Conservation (phyloP, 2,113 vertebrate genomes). For the Dascyllus trimaculatus region DNA sequence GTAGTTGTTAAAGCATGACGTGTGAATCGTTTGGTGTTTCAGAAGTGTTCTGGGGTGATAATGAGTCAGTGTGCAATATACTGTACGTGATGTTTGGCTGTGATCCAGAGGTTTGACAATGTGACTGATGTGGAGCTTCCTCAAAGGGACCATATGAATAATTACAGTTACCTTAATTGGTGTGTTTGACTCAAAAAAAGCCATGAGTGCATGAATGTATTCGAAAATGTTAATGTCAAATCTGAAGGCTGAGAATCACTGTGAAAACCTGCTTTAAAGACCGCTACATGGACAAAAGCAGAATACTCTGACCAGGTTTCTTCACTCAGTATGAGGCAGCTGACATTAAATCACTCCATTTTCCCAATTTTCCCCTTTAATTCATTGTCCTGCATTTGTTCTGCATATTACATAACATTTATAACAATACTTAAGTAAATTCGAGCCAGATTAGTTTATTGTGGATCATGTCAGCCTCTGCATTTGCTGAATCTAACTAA, state of each 20-base stretch:
- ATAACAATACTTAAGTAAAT: too few relatives aligned
- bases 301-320: neutral
- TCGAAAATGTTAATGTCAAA: neutral
- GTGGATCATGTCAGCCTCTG: neutral
- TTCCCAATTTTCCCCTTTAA: too few relatives aligned
- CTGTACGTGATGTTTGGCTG: neutral
- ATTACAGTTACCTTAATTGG: neutral
- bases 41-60: neutral
- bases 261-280: neutral
- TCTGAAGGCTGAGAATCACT: neutral
- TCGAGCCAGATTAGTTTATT: neutral
- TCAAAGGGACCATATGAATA: neutral
- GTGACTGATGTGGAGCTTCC: neutral
- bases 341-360: neutral
- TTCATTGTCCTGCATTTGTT: neutral
- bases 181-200: neutral
- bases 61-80: neutral
- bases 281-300: neutral
- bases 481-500: neutral
- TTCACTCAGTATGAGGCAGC: neutral
- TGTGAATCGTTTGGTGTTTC: slow-evolving; percentile 19
- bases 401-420: neutral
- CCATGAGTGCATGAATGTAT: slow-evolving; percentile 31
- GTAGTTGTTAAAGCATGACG: slow-evolving; percentile 30
- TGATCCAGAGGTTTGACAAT: neutral